These are phyloP conservation scores for Apamea monoglypha DNA, from an alignment of 2,888 invertebrate genomes.

Conservation along the genomic window DNA sequence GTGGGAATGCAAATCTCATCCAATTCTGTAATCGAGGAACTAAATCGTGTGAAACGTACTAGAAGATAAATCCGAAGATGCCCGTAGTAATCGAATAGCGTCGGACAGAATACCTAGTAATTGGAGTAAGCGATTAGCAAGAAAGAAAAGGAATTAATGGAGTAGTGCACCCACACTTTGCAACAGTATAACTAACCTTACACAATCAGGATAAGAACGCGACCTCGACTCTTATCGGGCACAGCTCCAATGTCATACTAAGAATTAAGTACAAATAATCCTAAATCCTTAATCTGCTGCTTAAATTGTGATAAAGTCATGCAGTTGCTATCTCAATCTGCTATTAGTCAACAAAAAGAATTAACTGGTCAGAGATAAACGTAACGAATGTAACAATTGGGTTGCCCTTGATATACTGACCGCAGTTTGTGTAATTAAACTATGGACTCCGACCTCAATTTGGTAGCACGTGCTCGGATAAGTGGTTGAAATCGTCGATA, in stretches of 20 bases:
- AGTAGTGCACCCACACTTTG: not conserved
- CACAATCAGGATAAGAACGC: conserved; percentile 29
- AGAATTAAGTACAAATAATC: conserved; percentile 5
- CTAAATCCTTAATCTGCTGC: conserved; percentile 29
- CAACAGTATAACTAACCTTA: conserved; percentile 3
- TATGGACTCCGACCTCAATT: conserved; percentile 51
- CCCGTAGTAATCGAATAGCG: not conserved
- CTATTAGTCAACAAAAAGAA: conserved; percentile 36
- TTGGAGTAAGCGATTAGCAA: conserved; percentile 6
- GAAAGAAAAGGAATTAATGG: not conserved
- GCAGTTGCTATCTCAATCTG: conserved; percentile 29
- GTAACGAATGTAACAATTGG: conserved; percentile 47
- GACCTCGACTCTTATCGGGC: conserved; percentile 25
- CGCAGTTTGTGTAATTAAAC: conserved; percentile 51
- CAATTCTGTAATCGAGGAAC: not conserved
- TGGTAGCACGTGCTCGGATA: conserved; percentile 24
- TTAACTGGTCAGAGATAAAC: conserved; percentile 43
- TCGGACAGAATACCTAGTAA: not conserved
- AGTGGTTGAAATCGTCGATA: not conserved
- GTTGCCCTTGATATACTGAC: conserved; percentile 54
- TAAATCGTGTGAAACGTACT: not conserved
- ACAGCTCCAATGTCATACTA: conserved; percentile 20
- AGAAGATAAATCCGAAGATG: conserved; percentile 8
- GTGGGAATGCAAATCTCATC: conserved; percentile 49
- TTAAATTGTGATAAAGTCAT: conserved; percentile 23